Evolutionary conservation across 2,888 invertebrate genomes (phyloP).

Genomic region (Bellardia pandia): DNA sequence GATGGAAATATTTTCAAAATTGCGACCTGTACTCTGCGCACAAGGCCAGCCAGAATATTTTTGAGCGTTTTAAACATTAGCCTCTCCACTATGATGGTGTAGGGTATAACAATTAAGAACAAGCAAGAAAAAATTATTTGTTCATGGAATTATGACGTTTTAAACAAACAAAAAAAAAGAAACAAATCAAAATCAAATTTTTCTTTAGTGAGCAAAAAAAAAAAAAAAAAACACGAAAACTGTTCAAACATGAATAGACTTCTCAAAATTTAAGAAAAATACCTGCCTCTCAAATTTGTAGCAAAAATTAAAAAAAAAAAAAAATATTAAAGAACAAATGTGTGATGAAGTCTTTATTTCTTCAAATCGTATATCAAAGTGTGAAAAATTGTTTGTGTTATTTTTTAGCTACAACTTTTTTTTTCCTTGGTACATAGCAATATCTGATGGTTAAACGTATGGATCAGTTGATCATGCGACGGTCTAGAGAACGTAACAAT

Average conservation of each 20-base stretch:
- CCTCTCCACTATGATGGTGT: no score
- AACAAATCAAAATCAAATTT: constrained; percentile 44
- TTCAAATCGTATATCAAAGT: constrained; percentile 61
- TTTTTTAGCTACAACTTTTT: constrained; percentile 42
- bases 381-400: constrained; percentile 61
- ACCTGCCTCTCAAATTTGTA: constrained; percentile 53
- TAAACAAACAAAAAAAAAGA: constrained; percentile 21
- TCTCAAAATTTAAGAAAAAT: constrained; percentile 31
- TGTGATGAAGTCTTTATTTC: constrained; percentile 64
- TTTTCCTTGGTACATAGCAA: constrained; percentile 27
- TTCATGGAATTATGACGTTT: constrained; percentile 59
- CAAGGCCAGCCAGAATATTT: no score
- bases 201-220: constrained; percentile 31
- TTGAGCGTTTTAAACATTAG: no score
- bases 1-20: no score
- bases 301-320: constrained; percentile 21
- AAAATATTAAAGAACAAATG: background rate
- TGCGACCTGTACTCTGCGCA: no score
- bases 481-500: constrained; percentile 68
- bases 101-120: constrained; percentile 22
- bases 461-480: constrained; percentile 68
- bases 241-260: constrained; percentile 25
- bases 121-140: constrained; percentile 32
- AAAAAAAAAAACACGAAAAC: constrained; percentile 8
- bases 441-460: constrained; percentile 45